Evolutionary conservation across 1,140 invertebrate genomes (phyloP), one percentile per base, ranked within the genome.

Genomic region (Eriocheir sinensis): DNA sequence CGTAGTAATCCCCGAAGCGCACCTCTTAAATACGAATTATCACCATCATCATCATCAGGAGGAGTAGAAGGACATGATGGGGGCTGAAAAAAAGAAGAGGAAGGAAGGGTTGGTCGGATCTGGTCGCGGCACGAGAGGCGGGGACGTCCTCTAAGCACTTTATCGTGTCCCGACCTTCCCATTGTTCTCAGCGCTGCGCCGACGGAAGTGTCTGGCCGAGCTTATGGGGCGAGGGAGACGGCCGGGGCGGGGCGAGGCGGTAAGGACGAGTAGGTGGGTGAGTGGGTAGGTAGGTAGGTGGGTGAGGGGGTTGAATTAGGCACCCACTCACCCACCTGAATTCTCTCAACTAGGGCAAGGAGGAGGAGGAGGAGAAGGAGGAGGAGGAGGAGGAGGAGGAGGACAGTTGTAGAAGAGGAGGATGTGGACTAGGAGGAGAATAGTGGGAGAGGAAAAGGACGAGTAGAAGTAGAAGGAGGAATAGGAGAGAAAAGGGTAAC

Each of bases 111-210:
- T n/a, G n/a, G n/a, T n/a, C n/a, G 60, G n/a, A 72, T 72, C 60
- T n/a, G 60, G 60, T 72, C 60, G 60, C 60, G 21, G 60, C 60
- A n/a, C 60, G n/a, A 72, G 60, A 72, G 60, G n/a, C 21, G 40
- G 41, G 40, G 27, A 48, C 41, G n/a, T 48, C 15, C 38, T 36
- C 32, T 89, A 89, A 89, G 88, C 88, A 89, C 88, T 89, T 89
- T 89, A 89, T 89, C 88, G 88, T 89, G 88, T 89, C 88, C 30
- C 88, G 41, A 89, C 88, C 88, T 32, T 32, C 4, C 41, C 88
- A 89, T 89, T 89, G 88, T 89, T 89, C 88, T n/a, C n/a, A n/a
- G n/a, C n/a, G n/a, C n/a, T n/a, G n/a, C n/a, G n/a, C n/a, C n/a
- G n/a, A n/a, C n/a, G n/a, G n/a, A n/a, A n/a, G n/a, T n/a, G n/a